Conservation (phyloP, 2,888 invertebrate species). For the Didymodactylos carnosus region DNA sequence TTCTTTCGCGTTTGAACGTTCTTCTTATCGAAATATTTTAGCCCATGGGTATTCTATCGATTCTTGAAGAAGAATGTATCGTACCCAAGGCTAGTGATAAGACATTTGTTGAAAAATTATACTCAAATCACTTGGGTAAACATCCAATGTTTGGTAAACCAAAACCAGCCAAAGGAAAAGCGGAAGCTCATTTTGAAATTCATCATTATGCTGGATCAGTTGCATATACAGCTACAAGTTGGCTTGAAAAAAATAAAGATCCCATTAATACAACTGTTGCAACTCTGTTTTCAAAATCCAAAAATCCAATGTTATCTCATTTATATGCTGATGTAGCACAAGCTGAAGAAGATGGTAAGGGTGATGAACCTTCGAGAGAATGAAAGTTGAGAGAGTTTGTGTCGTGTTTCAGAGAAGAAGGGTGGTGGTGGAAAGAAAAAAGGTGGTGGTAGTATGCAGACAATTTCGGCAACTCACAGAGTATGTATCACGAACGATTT, state of each 20-base stretch:
- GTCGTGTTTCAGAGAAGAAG: no score
- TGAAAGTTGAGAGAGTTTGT: no score
- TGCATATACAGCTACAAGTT: slow-evolving; percentile 46
- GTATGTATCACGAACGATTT: slow-evolving; percentile 32
- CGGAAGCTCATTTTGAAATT: slow-evolving; percentile 91
- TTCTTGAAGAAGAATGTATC: slow-evolving; percentile 99
- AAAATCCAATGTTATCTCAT: not conserved
- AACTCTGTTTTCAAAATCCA: no score
- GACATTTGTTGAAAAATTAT: slow-evolving; percentile 94
- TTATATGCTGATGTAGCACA: slow-evolving; percentile 6
- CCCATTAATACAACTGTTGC: slow-evolving; percentile 91
- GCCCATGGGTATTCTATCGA: slow-evolving; percentile 99
- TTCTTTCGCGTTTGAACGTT: no score
- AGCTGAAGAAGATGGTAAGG: slow-evolving; percentile 38
- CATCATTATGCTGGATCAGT: slow-evolving; percentile 97
- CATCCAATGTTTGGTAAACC: slow-evolving; percentile 89
- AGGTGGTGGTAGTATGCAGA: slow-evolving; percentile 92
- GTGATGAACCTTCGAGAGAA: no score
- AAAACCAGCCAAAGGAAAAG: slow-evolving; percentile 54
- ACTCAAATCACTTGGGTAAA: slow-evolving; percentile 97
- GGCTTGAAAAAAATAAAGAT: slow-evolving; percentile 99
- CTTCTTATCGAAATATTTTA: slow-evolving; percentile 33
- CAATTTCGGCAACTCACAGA: slow-evolving; percentile 93
- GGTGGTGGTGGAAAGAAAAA: slow-evolving; percentile 32
- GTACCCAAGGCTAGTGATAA: slow-evolving; percentile 98